phyloP scores from a whole-genome alignment of 2,888 invertebrate genomes.

The Thymelicus sylvestris region DNA sequence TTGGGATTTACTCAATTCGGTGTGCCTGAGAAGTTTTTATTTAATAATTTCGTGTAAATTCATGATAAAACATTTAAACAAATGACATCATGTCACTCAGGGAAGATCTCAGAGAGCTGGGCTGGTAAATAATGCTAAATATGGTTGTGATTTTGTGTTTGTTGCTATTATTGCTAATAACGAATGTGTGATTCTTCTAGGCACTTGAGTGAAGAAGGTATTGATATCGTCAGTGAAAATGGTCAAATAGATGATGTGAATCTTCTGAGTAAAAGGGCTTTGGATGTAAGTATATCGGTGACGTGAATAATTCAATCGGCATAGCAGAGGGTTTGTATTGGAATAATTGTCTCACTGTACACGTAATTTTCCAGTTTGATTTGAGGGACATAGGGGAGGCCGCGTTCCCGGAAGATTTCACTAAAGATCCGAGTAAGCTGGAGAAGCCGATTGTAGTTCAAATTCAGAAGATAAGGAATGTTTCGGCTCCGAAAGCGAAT shows the following conservation, averaged over 20 bases:
- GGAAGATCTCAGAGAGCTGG: constrained; percentile 86
- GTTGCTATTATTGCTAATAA: constrained; percentile 38
- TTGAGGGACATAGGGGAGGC: constrained; percentile 92
- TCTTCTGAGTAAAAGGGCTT: constrained; percentile 86
- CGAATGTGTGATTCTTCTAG: constrained; percentile 77
- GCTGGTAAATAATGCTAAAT: constrained; percentile 83
- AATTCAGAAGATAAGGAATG: constrained; percentile 94
- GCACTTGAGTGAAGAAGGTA: constrained; percentile 90
- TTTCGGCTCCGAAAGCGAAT: constrained; percentile 95
- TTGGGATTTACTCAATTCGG: constrained; percentile 51
- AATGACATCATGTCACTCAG: constrained; percentile 84
- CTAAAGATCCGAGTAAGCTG: constrained; percentile 82
- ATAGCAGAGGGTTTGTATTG: neutral
- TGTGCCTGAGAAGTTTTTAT: constrained; percentile 66
- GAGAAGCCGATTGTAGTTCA: constrained; percentile 90
- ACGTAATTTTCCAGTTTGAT: constrained; percentile 84
- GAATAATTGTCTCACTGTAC: constrained; percentile 15
- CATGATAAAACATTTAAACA: constrained; percentile 65
- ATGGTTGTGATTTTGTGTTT: constrained; percentile 11
- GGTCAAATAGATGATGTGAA: constrained; percentile 86
- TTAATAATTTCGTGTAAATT: constrained; percentile 66
- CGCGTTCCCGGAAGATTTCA: constrained; percentile 88
- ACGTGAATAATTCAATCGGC: constrained; percentile 14
- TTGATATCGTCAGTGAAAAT: constrained; percentile 87
- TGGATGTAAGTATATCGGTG: constrained; percentile 86